Evolutionary conservation across 2,888 invertebrate species (phyloP), one percentile per base, ranked within the genome.

Genomic region (Nomada flava): DNA sequence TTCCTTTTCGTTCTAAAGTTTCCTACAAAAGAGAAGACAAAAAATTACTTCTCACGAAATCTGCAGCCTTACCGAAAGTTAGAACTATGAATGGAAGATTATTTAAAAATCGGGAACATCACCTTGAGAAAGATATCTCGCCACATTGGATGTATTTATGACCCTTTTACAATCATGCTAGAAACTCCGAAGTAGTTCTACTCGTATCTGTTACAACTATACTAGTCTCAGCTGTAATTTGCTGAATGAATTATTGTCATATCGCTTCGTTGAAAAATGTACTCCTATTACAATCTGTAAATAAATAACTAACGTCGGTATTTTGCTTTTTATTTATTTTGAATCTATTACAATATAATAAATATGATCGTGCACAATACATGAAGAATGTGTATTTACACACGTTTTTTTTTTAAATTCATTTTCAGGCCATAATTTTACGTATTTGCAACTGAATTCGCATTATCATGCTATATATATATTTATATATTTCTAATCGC

Each of bases 341-440:
- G 90, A 90, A 91, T 83, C 92, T 92, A 92, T 91, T 92, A 92
- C 91, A 92, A 86, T 90, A 90, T 92, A 92, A 93, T 92, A 93
- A 93, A 93, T 93, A 92, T 90, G 91, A 89, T 92, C 88, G 91
- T 92, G 91, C 91, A 89, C 88, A 90, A 91, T 91, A 92, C 93
- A 92, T 92, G 89, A 91, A 91, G 85, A 86, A 87, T 87, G 90
- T 90, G 88, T 92, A 93, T 93, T 91, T 92, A 93, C 93, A 93
- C 89, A 91, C 90, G n/a, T 26, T 26, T 26, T 89, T 88, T 89
- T 55, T 53, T 57, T 23, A 20, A 53, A 71, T 84, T 81, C 86
- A 89, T 90, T 90, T 91, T 90, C 90, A 92, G 92, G 92, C 91
- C 91, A 90, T 92, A 89, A 86, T 87, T 89, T 91, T 92, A 91